Percentiles rank a stretch among this genome's conserved stretches.
phyloP scores from a whole-genome alignment of 2,888 invertebrate species.

The Rhabditoides inermis region DNA sequence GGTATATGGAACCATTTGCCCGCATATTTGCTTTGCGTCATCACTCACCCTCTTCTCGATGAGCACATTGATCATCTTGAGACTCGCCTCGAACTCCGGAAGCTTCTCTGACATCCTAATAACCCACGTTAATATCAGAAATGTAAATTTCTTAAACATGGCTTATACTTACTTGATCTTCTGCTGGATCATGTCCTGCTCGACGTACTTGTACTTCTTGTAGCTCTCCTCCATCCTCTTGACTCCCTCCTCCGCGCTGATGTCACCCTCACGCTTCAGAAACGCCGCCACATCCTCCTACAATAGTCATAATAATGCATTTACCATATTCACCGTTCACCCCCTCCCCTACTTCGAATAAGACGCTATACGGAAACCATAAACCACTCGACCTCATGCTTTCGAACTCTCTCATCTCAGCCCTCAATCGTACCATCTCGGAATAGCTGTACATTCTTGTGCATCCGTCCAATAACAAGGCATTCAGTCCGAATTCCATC shows the following conservation, averaged over 20 bases:
- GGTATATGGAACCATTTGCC: no score
- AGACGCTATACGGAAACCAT: no score
- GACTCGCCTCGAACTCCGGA: constrained; percentile 49
- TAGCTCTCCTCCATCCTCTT: constrained; percentile 24
- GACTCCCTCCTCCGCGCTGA: constrained; percentile 25
- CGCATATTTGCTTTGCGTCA: not conserved
- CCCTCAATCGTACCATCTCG: no score
- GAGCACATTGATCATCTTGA: constrained; percentile 75
- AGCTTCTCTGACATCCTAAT: constrained; percentile 25
- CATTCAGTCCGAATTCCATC: no score
- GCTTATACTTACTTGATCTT: constrained; percentile 6
- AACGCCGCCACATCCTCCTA: constrained; percentile 30
- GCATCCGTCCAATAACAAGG: no score
- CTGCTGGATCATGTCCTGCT: constrained; percentile 18
- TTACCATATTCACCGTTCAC: no score
- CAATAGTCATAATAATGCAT: no score
- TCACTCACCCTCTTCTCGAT: constrained; percentile 34
- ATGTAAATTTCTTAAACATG: not conserved
- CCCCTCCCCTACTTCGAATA: no score
- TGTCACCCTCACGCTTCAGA: constrained; percentile 21
- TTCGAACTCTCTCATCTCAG: no score
- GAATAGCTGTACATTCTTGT: no score
- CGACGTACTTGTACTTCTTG: constrained; percentile 35
- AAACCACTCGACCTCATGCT: no score
- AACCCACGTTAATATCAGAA: not conserved